Base-by-base conservation (phyloP, 2,888 invertebrate genomes). In the Nephrotoma appendiculata region DNA sequence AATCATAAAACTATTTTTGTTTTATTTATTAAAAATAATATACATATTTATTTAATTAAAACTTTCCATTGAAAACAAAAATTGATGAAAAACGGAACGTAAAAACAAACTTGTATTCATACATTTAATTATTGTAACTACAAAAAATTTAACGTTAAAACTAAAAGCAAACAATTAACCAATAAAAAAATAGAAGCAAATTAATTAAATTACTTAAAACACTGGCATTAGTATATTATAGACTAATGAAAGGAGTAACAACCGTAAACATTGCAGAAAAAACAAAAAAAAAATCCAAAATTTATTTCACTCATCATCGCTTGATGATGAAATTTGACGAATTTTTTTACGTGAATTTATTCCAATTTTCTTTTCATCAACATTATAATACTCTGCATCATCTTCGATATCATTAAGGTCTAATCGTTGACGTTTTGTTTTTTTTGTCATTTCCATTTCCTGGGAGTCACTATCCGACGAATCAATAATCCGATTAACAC, bases 321-420 rank as follows among this genome's bases (percentile, higher is more conserved):
- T 43, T 6, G 42, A 42, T 42, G 84, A 84, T 84, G 84, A 84
- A 84, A 84, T 84, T 84, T 15, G 12, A 2, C 84, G 84, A 42
- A 42, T 6, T 84, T 84, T 84, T 84, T 84, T 84, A 42, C 84
- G 84, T 41, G 43, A n/a, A 42, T 84, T 84, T 41, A 84, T 84
- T 84, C 42, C 42, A 4, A 5, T 71, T 71, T 71, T 71, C 19
- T 31, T 71, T 31, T 3, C 71, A 71, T 7, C 71, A 71, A 19
- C 31, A 19, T 84, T 41, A 7, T 7, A n/a, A 84, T n/a, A 41
- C 41, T 9, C 5, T 15, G 12, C 6, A 84, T 71, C 52, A 87
- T 89, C 88, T 85, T 89, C 89, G 87, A 89, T 90, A 89, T 90
- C 90, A 41, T 86, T 57, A 31, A 89, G 88, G 5, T 86, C 86